Conservation (phyloP, 1,140 invertebrate genomes). For the Dermatophagoides farinae region DNA sequence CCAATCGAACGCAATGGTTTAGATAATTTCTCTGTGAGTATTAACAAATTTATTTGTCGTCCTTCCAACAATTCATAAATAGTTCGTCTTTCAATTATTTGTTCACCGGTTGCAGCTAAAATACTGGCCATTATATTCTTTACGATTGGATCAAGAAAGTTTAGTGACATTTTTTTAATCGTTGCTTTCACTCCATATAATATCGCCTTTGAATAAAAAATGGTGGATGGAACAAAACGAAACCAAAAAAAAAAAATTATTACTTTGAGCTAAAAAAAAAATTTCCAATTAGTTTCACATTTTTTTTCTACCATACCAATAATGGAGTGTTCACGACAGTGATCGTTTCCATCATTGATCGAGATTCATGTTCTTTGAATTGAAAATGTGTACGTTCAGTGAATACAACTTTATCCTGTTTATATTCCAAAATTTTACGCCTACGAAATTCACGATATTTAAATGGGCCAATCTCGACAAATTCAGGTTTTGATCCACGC, state of each 20-base stretch:
- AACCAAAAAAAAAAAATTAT: constrained; percentile 1
- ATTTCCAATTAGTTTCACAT: no score
- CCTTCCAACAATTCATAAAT: neutral
- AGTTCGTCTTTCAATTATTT: neutral
- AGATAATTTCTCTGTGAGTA: neutral
- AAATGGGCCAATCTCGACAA: neutral
- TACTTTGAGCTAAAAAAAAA: neutral
- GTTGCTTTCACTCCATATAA: neutral
- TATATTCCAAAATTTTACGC: neutral
- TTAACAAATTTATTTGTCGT: neutral
- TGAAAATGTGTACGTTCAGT: neutral
- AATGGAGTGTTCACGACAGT: neutral
- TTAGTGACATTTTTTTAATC: neutral
- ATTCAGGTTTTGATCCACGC: neutral
- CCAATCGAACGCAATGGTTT: neutral
- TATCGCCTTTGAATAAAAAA: neutral
- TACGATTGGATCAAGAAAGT: neutral
- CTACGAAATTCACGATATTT: neutral
- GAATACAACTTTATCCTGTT: neutral
- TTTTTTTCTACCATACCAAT: neutral
- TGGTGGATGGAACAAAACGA: no score
- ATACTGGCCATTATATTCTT: neutral
- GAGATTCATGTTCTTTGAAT: neutral
- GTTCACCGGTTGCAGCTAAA: neutral
- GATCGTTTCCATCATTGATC: neutral